Conservation (phyloP, 2,113 vertebrate genomes). For the Lampris incognitus region DNA sequence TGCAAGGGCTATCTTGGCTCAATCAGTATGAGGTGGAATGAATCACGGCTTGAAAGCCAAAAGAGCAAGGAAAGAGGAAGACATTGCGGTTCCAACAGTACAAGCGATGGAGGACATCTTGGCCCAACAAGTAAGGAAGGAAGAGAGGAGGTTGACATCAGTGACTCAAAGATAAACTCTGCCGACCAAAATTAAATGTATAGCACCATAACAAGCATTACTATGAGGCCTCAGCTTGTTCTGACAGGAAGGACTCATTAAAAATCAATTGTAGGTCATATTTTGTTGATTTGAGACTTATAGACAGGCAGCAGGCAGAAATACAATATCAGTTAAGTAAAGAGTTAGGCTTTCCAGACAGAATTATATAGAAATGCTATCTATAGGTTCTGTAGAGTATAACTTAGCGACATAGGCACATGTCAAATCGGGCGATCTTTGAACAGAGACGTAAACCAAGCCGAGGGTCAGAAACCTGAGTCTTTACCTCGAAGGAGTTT, state of each 20-base stretch:
- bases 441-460: too few relatives aligned
- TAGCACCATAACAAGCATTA: constrained; percentile 51
- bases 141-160: constrained; percentile 44
- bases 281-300: neutral
- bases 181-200: constrained; percentile 39
- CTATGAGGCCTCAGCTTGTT: neutral
- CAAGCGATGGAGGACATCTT: constrained; percentile 60
- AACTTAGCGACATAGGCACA: too few relatives aligned
- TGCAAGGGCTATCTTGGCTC: constrained; percentile 24
- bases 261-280: constrained; percentile 13
- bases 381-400: neutral
- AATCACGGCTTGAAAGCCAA: constrained; percentile 36
- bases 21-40: neutral
- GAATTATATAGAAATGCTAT: neutral
- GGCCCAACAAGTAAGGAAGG: constrained; percentile 54
- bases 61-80: constrained; percentile 70
- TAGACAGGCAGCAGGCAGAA: neutral
- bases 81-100: constrained; percentile 40
- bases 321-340: neutral
- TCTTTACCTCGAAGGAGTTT: too few relatives aligned
- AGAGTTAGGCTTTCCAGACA: neutral
- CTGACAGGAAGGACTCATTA: constrained; percentile 28
- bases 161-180: constrained; percentile 35
- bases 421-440: too few relatives aligned
- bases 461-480: too few relatives aligned